Evolutionary conservation across 2,888 invertebrate species (phyloP).

Genomic region (Chloroclystis v-ata): DNA sequence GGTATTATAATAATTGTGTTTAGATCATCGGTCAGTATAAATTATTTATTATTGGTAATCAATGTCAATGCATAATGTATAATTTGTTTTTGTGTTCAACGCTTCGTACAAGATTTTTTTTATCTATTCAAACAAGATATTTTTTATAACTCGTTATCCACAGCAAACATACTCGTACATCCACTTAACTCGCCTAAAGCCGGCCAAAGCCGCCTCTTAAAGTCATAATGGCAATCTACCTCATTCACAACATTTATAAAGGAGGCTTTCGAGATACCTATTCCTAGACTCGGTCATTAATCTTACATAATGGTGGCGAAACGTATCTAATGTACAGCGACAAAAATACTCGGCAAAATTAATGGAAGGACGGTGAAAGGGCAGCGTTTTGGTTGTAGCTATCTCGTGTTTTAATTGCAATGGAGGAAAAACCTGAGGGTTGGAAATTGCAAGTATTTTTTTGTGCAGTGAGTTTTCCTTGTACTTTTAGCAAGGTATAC

Average conservation of each 20-base stretch:
- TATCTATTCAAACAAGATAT: too few relatives aligned
- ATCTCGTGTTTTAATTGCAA: slow-evolving; percentile 15
- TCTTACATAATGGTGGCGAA: slow-evolving; percentile 55
- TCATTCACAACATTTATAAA: slow-evolving; percentile 20
- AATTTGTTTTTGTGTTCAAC: too few relatives aligned
- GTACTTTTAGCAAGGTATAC: too few relatives aligned
- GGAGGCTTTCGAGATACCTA: slow-evolving; percentile 21
- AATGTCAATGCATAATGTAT: too few relatives aligned
- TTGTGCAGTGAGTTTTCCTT: not conserved
- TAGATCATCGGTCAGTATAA: too few relatives aligned
- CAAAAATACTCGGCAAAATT: slow-evolving; percentile 65
- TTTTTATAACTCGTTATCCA: too few relatives aligned
- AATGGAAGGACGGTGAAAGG: slow-evolving; percentile 43
- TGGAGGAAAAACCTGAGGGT: not conserved
- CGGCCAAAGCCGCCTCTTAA: slow-evolving; percentile 16
- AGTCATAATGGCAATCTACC: slow-evolving; percentile 20
- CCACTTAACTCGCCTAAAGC: too few relatives aligned
- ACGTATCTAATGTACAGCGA: slow-evolving; percentile 68
- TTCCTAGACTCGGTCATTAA: slow-evolving; percentile 46
- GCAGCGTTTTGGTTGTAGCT: slow-evolving; percentile 6
- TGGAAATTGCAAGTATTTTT: not conserved
- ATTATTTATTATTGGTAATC: too few relatives aligned
- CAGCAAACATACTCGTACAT: too few relatives aligned
- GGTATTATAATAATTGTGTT: too few relatives aligned
- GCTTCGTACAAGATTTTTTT: too few relatives aligned